Base-by-base conservation (phyloP, 2,888 invertebrate species). In the Parnassius glacialis region DNA sequence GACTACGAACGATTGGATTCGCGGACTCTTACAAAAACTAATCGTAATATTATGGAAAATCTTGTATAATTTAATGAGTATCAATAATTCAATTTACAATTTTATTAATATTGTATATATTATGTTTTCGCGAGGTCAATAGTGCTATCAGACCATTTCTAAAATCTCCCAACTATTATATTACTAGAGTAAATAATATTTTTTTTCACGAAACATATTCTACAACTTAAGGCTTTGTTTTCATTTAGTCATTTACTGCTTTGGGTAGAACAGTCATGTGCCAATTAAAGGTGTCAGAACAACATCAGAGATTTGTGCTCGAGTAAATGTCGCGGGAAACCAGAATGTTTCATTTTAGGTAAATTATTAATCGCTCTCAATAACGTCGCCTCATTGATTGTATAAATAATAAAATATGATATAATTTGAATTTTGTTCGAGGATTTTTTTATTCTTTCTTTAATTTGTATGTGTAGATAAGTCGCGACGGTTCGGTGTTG, bases 381-480 rank as follows among this genome's bases (percentile, higher is more conserved):
- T 63, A 64, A 64, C 66, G 65, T 68, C 67, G 70, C 70, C 70
- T 71, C 65, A 66, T 70, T 72, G 68, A 65, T 72, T 77, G 73
- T 80, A 73, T 75, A 71, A 73, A 74, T 71, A 75, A 67, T 66
- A 55, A 61, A 52, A 51, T 61, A 62, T 50, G 50, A 67, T 66
- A 70, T 69, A 71, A 67, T 67, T 73, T 68, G 67, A 69, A 63
- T 62, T 69, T 70, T 64, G 71, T 70, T 74, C 73, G 68, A 74
- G 70, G 65, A 67, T 68, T 74, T 68, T 74, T 74, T 73, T 67
- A 70, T 73, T 76, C 63, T 68, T 70, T 74, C 72, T 67, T 67
- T 69, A n/a, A 70, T 70, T 71, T 66, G 44, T 44, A 16, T 73
- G 73, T 76, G 74, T 83, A 82, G 81, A 75, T 81, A 83, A 79